A percentile compares a stretch with the other conserved stretches of the same genome.
Evolutionary conservation across 1,140 invertebrate species (phyloP).

Genomic region (Aplysia californica): DNA sequence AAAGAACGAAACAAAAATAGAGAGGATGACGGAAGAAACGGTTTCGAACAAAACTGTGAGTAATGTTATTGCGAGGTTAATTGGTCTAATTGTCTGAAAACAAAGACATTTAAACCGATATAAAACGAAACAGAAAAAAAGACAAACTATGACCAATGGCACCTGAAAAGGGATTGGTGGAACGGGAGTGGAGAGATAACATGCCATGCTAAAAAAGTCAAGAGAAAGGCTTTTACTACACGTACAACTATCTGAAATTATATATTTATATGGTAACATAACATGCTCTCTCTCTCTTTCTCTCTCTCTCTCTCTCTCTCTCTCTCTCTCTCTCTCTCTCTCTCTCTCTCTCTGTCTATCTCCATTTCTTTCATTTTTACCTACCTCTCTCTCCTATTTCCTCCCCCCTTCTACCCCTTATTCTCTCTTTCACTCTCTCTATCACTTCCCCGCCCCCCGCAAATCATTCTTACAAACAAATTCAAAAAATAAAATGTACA

Average conservation of each 20-base stretch:
- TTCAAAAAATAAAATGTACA: too few relatives aligned
- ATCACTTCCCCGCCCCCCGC: too few relatives aligned
- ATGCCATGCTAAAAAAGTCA: too few relatives aligned
- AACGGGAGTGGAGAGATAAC: too few relatives aligned
- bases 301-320: constrained; percentile 6
- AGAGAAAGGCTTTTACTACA: not conserved
- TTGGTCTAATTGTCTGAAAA: too few relatives aligned
- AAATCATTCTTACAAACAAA: too few relatives aligned
- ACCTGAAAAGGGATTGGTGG: too few relatives aligned
- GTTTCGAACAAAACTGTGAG: not conserved
- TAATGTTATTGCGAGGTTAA: too few relatives aligned
- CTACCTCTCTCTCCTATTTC: not conserved
- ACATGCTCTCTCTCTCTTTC: not conserved
- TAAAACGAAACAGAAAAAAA: too few relatives aligned
- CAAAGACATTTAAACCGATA: not conserved
- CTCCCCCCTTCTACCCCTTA: not conserved
- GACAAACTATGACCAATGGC: too few relatives aligned
- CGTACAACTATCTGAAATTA: not conserved
- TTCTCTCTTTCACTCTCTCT: too few relatives aligned
- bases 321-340: constrained; percentile 22
- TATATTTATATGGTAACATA: not conserved
- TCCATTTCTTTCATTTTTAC: not conserved
- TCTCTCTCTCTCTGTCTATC: not conserved
- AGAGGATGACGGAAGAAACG: not conserved
- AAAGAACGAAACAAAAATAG: not conserved